Percentiles rank a stretch among this genome's conserved stretches.
Evolutionary conservation across 1,140 invertebrate species (phyloP).

Genomic region (Brachystomella parvula): DNA sequence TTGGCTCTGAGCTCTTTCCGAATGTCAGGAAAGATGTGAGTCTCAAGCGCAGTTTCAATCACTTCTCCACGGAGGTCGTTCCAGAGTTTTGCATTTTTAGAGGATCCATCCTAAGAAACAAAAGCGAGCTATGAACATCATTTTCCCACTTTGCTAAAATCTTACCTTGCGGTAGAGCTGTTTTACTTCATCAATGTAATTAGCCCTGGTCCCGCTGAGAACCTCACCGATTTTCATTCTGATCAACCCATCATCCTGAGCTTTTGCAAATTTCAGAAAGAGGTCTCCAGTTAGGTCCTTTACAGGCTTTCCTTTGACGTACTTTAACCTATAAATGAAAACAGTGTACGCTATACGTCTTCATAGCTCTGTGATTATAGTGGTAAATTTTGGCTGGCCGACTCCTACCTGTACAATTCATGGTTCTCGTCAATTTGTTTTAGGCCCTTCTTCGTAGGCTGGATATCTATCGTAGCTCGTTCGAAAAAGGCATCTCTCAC

Average conservation of each 20-base stretch:
- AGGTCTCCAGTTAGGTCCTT: background rate
- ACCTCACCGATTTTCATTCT: constrained; percentile 62
- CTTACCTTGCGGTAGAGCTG: constrained; percentile 70
- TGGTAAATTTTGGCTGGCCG: background rate
- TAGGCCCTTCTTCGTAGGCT: constrained; percentile 81
- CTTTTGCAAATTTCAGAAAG: background rate
- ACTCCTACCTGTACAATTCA: constrained; percentile 59
- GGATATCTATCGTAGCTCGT: constrained; percentile 69
- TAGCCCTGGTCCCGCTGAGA: constrained; percentile 66
- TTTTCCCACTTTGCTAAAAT: constrained; percentile 11
- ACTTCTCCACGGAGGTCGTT: constrained; percentile 79
- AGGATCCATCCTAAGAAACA: constrained; percentile 96
- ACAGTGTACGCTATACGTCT: background rate
- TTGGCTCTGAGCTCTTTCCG: constrained; percentile 75
- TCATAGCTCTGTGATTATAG: background rate
- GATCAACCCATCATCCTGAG: constrained; percentile 67
- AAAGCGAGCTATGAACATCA: constrained; percentile 11
- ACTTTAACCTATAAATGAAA: background rate
- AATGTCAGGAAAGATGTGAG: constrained; percentile 82
- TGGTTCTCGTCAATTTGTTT: constrained; percentile 94
- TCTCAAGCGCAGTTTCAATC: constrained; percentile 76
- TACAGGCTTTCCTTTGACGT: background rate
- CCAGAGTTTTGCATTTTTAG: constrained; percentile 92
- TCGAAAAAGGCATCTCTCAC: constrained; percentile 86
- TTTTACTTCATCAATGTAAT: constrained; percentile 84